Conservation (phyloP, 2,888 invertebrate species). For the Drosophila rubida region DNA sequence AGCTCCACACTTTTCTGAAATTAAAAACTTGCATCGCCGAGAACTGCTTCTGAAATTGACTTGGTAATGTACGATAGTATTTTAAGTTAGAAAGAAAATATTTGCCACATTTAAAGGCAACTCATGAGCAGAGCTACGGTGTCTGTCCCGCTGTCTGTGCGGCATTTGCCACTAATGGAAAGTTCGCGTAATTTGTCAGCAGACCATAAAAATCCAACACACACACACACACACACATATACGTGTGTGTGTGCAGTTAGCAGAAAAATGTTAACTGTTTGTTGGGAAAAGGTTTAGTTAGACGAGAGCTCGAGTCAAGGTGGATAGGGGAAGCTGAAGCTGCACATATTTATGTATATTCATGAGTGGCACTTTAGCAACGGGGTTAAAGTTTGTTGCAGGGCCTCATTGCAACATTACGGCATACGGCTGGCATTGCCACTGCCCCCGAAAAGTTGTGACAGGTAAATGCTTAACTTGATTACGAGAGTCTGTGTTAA, state of each 20-base stretch:
- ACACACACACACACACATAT: constrained; percentile 24
- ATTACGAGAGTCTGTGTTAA: constrained; percentile 23
- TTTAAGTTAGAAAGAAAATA: not conserved
- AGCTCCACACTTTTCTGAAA: not conserved
- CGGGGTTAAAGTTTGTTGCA: constrained; percentile 71
- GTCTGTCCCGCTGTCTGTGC: constrained; percentile 16
- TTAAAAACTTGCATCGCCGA: not conserved
- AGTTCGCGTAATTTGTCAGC: constrained; percentile 75
- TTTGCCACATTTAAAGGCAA: constrained; percentile 38
- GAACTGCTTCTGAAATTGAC: not conserved
- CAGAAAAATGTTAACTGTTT: constrained; percentile 65
- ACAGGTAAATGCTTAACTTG: constrained; percentile 37
- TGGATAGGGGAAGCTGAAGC: not conserved
- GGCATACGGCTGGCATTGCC: not conserved
- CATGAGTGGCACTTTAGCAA: constrained; percentile 50
- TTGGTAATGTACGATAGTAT: constrained; percentile 3
- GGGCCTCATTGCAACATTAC: constrained; percentile 33
- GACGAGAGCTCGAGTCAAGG: not conserved
- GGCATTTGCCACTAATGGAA: constrained; percentile 66
- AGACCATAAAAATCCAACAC: constrained; percentile 67
- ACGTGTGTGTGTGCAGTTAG: constrained; percentile 55
- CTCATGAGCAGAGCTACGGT: constrained; percentile 23
- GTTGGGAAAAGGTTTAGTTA: constrained; percentile 31
- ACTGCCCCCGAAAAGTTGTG: not conserved
- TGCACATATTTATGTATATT: constrained; percentile 42